Base-by-base conservation (phyloP, 2,113 vertebrate species). In the Petrocephalus microphthalmus region DNA sequence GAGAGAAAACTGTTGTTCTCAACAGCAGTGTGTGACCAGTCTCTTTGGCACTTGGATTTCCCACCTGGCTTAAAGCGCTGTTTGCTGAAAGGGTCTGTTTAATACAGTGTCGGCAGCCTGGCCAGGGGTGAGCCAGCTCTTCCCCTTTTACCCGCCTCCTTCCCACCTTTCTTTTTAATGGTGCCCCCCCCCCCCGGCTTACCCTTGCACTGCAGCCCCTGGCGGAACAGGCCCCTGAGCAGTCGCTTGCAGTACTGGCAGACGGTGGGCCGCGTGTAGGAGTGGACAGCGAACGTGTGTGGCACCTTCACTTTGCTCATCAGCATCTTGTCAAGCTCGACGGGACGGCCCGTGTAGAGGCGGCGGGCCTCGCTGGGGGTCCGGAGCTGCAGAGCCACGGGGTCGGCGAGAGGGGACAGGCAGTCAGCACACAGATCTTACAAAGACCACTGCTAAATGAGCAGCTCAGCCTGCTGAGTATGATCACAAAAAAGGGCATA, bases 171-270 rank as follows among this genome's bases (percentile, higher is more conserved):
- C 64, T 82, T 17, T 7, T 49, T 1, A 81, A 85, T 0, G 5
- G 25, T 4, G 25, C n/a, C 10, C 1, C 60, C 60, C 60, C 51
- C 33, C 7, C 5, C 5, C 0, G 5, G 0, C 92, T 91, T 87
- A 97, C 97, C 97, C 96, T 97, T 98, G 94, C 97, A 98, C 93
- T 98, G 97, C 0, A 98, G 94, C 25, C 97, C 97, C 89, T 98
- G 97, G 49, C 97, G 94, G 91, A 98, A 98, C 19, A 98, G 95
- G 0, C 97, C 97, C 56, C 97, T 94, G 2, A 98, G 96, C 15
- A 98, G 96, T 87, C 96, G 95, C 93, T 98, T 98, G 94, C 97
- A 98, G 92, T 94, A 97, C 94, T 98, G 97, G 91, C 97, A 98
- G 90, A 98, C 97, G 0, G 97, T 98, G 71, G 97, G 97, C 0